Conservation (phyloP, 1,140 invertebrate genomes). For the Halotydeus destructor region DNA sequence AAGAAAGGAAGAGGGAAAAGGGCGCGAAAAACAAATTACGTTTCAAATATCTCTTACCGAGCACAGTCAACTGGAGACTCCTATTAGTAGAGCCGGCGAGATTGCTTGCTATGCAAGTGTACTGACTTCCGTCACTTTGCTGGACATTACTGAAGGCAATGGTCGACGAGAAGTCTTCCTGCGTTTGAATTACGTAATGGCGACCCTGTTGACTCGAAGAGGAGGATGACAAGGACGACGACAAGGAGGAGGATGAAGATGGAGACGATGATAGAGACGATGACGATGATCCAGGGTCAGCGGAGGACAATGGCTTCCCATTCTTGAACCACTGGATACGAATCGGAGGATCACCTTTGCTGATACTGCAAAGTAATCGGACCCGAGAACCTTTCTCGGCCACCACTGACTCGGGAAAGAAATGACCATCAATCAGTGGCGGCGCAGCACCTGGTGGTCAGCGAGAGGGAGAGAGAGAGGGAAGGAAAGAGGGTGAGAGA, state of each 20-base stretch:
- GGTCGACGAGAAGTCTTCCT: conserved; percentile 17
- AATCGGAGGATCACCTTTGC: conserved; percentile 48
- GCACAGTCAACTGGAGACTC: no score
- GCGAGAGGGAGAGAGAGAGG: no score
- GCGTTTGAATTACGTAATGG: no score
- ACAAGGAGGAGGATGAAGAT: no score
- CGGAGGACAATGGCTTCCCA: conserved; percentile 16
- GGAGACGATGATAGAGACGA: conserved; percentile 22
- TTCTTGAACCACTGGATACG: conserved; percentile 25
- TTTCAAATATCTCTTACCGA: no score
- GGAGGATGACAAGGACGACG: no score
- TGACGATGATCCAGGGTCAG: conserved; percentile 2
- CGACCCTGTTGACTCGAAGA: no score
- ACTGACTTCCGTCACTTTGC: conserved; percentile 27
- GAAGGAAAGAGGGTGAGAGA: no score
- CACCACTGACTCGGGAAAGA: conserved; percentile 45
- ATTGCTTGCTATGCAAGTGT: conserved; percentile 28
- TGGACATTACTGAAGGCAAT: conserved; percentile 18
- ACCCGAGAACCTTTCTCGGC: conserved; percentile 61
- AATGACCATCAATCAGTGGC: conserved; percentile 27
- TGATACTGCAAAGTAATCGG: conserved; percentile 58
- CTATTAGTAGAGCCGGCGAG: conserved; percentile 22
- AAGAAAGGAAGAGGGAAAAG: no score
- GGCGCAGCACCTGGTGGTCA: no score
- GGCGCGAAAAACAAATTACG: no score